These are phyloP conservation scores for Drosophila monieri DNA, from an alignment of 2,888 invertebrate species.

Conservation along the genomic window DNA sequence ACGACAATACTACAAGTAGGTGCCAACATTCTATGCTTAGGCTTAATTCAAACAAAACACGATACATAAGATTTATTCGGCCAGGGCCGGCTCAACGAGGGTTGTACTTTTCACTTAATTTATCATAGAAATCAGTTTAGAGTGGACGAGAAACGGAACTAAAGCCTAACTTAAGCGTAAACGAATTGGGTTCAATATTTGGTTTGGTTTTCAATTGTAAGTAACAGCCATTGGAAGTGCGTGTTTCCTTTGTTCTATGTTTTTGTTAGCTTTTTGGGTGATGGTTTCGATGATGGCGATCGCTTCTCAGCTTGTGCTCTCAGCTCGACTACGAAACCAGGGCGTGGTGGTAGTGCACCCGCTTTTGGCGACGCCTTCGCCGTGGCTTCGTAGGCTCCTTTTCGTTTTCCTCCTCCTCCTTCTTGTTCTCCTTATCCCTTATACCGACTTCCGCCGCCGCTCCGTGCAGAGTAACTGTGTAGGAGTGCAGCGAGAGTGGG, in stretches of 20 bases:
- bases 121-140: constrained; percentile 43
- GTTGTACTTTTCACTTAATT: constrained; percentile 55
- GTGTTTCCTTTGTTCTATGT: constrained; percentile 24
- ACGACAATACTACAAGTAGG: constrained; percentile 55
- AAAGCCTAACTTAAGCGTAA: constrained; percentile 77
- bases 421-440: not conserved
- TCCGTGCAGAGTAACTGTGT: constrained; percentile 67
- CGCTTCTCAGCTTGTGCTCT: constrained; percentile 32
- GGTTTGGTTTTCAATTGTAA: constrained; percentile 75
- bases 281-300: constrained; percentile 46
- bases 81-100: constrained; percentile 4
- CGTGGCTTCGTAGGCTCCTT: constrained; percentile 40
- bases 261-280: constrained; percentile 18
- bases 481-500: constrained; percentile 63
- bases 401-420: constrained; percentile 21
- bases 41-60: constrained; percentile 62
- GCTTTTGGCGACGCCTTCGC: constrained; percentile 55
- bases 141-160: constrained; percentile 56
- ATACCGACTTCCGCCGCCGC: constrained; percentile 30
- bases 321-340: constrained; percentile 76
- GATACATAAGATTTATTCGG: constrained; percentile 58
- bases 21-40: constrained; percentile 40
- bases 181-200: constrained; percentile 76
- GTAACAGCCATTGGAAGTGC: constrained; percentile 72
- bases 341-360: constrained; percentile 69